Base-by-base conservation (phyloP, 1,140 invertebrate species). In the Drosophila quadrilineata region DNA sequence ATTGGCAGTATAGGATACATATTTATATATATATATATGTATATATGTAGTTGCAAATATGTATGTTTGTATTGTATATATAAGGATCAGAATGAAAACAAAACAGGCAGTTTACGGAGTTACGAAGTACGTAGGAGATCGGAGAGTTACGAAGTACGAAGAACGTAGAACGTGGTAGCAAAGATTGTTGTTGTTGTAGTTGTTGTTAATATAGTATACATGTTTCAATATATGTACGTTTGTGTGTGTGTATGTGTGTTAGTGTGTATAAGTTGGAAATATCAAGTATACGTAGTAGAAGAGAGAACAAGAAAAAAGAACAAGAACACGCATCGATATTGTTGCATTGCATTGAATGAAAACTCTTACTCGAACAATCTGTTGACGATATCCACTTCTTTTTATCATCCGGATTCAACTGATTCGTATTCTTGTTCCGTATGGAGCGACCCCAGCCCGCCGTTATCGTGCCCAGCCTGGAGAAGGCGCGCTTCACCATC, bases 401-500 rank as follows among this genome's bases (percentile, higher is more conserved):
- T 86, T 96, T 95, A 76, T 97, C 96, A 26, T 97, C 96, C 3
- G 93, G 93, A 85, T 95, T 93, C 80, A 94, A 88, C 69, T 95
- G 92, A 79, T 92, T 80, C 6, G 94, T 91, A 76, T 94, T 92
- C 82, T 95, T 94, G 62, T 94, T 94, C 52, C 95, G 91, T 64
- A 96, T 96, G 14, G 95, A 96, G 17, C 95, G 91, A 3, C 96
- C 96, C 95, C 96, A 97, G 40, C 96, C 96, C 0, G 96, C 95
- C 5, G 96, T 97, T 54, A 98, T 94, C 3, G 94, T 96, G 8
- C 96, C 96, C 41, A 98, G 90, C 21, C 96, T 92, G 3, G 95
- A 96, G 88, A 98, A 97, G 2, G 96, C 96, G 22, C 97, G 92
- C 90, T 97, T 97, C 62, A 98, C 95, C 95, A 97, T 97, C n/a